Conservation (phyloP, 2,888 invertebrate species). For the Nomada goodeniana region DNA sequence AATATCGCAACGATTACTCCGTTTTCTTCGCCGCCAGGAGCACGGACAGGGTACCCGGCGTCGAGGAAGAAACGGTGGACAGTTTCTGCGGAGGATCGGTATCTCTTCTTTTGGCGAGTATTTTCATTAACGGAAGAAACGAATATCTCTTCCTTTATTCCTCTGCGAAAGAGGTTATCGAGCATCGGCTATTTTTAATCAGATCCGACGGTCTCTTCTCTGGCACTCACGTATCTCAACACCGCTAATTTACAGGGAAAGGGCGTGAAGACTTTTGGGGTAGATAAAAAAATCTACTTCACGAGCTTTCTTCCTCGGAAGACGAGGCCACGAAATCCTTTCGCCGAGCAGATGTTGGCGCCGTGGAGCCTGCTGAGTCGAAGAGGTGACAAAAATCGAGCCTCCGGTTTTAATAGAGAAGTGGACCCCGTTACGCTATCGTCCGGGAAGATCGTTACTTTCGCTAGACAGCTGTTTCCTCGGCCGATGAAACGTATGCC, state of each 20-base stretch:
- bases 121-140: background rate
- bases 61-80: too few relatives aligned
- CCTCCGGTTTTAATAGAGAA: constrained; percentile 51
- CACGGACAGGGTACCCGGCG: too few relatives aligned
- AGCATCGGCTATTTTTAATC: background rate
- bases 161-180: background rate
- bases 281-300: background rate
- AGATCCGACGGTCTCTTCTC: background rate
- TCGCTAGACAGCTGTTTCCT: constrained; percentile 46
- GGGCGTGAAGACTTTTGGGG: background rate
- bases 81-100: too few relatives aligned
- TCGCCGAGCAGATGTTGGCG: constrained; percentile 32
- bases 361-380: background rate
- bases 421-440: constrained; percentile 46
- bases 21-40: background rate
- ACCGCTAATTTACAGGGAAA: too few relatives aligned
- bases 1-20: background rate
- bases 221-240: background rate
- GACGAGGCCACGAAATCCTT: constrained; percentile 15
- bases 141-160: background rate
- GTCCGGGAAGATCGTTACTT: constrained; percentile 25
- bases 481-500: background rate
- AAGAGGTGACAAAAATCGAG: constrained; percentile 52
- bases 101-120: too few relatives aligned
- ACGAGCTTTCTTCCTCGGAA: background rate